phyloP scores from a whole-genome alignment of 2,797 vertebrate species.

The Lepidocolaptes lacrymiger region DNA sequence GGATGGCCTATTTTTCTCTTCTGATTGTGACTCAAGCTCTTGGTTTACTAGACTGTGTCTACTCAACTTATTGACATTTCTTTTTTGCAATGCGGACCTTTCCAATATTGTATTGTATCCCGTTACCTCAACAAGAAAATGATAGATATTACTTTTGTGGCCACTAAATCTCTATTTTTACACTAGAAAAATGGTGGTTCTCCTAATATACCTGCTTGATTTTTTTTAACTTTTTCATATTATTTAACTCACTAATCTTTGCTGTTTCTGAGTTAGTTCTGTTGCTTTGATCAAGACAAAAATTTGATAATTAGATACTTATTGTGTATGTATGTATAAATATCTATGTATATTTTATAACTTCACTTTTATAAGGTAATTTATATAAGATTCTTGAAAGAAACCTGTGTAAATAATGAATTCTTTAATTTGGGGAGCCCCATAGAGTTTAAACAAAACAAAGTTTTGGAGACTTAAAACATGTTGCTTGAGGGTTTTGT shows the following conservation, averaged over 20 bases:
- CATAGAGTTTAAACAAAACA: background rate
- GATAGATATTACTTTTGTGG: background rate
- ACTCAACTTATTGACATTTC: background rate
- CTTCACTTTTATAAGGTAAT: background rate
- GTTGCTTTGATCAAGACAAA: background rate
- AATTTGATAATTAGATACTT: background rate
- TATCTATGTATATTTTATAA: background rate
- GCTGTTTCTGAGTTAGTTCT: background rate
- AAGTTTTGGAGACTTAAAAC: background rate
- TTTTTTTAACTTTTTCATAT: background rate
- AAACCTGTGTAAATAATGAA: background rate
- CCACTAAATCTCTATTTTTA: background rate
- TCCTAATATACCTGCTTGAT: background rate
- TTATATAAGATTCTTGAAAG: background rate
- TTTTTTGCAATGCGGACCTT: background rate
- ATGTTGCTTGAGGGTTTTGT: background rate
- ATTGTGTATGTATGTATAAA: background rate
- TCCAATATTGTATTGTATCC: rapidly evolving
- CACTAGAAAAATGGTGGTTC: rapidly evolving
- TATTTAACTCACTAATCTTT: background rate
- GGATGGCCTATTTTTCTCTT: background rate
- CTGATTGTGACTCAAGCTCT: background rate
- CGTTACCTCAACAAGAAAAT: background rate
- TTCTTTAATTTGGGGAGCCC: background rate
- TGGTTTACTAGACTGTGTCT: background rate